Evolutionary conservation across 2,797 vertebrate species (phyloP).

Genomic region (Rhinogobio ventralis): DNA sequence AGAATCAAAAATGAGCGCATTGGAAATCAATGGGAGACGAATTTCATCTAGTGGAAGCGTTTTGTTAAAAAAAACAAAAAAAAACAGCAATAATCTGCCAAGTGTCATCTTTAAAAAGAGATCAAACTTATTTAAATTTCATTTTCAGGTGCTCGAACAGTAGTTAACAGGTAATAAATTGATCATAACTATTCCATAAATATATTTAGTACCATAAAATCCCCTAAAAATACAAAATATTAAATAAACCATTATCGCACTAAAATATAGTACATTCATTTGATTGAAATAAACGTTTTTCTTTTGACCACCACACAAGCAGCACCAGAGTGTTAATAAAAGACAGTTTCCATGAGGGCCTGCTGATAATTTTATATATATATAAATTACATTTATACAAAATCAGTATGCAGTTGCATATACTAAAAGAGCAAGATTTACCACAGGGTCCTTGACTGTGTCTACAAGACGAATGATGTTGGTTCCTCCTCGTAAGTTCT

Average conservation of each 20-base stretch:
- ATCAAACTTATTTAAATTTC: too few relatives aligned
- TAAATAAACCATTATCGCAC: background rate
- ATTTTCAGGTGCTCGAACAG: background rate
- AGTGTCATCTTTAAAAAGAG: too few relatives aligned
- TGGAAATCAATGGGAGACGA: background rate
- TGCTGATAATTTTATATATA: too few relatives aligned
- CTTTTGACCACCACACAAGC: too few relatives aligned
- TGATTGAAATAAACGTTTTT: background rate
- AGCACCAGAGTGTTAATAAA: too few relatives aligned
- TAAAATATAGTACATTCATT: background rate
- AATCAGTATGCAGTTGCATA: background rate
- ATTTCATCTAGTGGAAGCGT: background rate
- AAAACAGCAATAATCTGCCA: too few relatives aligned
- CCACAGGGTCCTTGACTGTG: conserved; percentile 98
- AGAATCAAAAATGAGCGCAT: background rate
- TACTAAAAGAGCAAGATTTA: conserved; percentile 65
- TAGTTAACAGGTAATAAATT: background rate
- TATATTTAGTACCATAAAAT: background rate
- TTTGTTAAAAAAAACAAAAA: background rate
- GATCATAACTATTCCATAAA: background rate
- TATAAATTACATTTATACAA: background rate
- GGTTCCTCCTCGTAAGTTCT: conserved; percentile 96
- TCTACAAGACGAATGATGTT: conserved; percentile 98
- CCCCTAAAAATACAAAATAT: background rate
- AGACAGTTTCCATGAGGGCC: too few relatives aligned